Percentiles rank a stretch among this genome's conserved stretches.
phyloP scores from a whole-genome alignment of 2,888 invertebrate species.

The Elegia similella region DNA sequence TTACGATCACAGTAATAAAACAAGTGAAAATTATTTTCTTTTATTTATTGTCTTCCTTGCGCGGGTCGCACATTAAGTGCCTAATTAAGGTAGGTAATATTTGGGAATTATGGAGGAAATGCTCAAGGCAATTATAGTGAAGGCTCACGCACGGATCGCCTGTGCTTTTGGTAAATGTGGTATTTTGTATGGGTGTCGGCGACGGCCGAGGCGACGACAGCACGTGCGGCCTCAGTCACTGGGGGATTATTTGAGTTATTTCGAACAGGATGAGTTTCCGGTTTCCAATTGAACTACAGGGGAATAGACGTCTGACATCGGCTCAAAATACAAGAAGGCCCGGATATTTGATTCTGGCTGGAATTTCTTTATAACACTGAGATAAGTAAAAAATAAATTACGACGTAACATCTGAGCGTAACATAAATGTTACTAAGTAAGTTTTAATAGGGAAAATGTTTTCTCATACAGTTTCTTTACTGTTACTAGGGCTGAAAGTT shows the following conservation, averaged over 20 bases:
- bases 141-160: constrained; percentile 38
- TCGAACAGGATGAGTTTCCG: neutral
- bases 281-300: neutral
- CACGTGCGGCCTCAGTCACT: too few relatives aligned
- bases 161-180: neutral
- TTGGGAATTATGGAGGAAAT: constrained; percentile 49
- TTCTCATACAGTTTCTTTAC: too few relatives aligned
- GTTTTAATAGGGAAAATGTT: too few relatives aligned
- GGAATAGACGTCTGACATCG: neutral
- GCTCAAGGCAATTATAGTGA: constrained; percentile 49
- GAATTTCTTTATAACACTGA: too few relatives aligned
- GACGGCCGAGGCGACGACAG: too few relatives aligned
- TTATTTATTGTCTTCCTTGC: constrained; percentile 29
- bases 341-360: too few relatives aligned
- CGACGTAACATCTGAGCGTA: too few relatives aligned
- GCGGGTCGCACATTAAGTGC: constrained; percentile 30
- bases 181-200: neutral
- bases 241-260: neutral
- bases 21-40: constrained; percentile 46
- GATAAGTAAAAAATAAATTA: too few relatives aligned
- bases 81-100: constrained; percentile 51
- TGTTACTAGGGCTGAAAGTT: too few relatives aligned
- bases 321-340: neutral
- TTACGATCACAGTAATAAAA: constrained; percentile 72
- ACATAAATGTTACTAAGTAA: too few relatives aligned